A percentile compares a stretch with the other conserved stretches of the same genome.
Evolutionary conservation across 2,888 invertebrate species (phyloP).

Genomic region (Drymonia ruficornis): DNA sequence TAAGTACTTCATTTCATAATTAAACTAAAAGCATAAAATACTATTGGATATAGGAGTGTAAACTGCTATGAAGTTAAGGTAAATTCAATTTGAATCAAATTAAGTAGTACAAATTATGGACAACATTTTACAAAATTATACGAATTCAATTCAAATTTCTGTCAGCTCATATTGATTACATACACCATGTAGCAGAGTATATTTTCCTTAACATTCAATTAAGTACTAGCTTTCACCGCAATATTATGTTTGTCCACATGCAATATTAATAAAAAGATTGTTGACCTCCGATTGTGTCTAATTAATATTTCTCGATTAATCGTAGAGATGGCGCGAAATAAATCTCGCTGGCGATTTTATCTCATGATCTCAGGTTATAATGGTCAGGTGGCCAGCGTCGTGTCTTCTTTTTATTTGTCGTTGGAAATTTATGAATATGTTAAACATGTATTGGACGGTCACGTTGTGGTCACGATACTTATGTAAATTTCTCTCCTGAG

Average conservation of each 20-base stretch:
- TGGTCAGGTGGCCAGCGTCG: conserved; percentile 63
- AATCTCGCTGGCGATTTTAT: conserved; percentile 64
- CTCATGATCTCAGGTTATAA: conserved; percentile 52
- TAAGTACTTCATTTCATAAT: no score
- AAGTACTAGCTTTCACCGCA: not conserved
- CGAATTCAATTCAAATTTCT: no score
- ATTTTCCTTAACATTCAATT: not conserved
- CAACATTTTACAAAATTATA: no score
- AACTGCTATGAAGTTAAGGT: no score
- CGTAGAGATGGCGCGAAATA: conserved; percentile 59
- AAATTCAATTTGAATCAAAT: no score
- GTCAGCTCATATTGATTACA: no score
- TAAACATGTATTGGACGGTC: conserved; percentile 62
- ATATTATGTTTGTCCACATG: conserved; percentile 16
- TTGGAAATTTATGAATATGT: conserved; percentile 67
- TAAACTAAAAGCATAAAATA: no score
- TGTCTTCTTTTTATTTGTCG: conserved; percentile 61
- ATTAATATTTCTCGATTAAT: conserved; percentile 72
- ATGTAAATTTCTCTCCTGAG: conserved; percentile 62
- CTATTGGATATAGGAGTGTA: no score
- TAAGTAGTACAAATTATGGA: no score
- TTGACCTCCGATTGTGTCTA: conserved; percentile 64
- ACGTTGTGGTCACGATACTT: conserved; percentile 61
- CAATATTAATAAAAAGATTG: conserved; percentile 59
- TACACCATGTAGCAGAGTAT: no score